Percentiles rank a stretch among this genome's conserved stretches.
Evolutionary conservation across 1,140 invertebrate species (phyloP).

Genomic region (Dufourea novaeangliae): DNA sequence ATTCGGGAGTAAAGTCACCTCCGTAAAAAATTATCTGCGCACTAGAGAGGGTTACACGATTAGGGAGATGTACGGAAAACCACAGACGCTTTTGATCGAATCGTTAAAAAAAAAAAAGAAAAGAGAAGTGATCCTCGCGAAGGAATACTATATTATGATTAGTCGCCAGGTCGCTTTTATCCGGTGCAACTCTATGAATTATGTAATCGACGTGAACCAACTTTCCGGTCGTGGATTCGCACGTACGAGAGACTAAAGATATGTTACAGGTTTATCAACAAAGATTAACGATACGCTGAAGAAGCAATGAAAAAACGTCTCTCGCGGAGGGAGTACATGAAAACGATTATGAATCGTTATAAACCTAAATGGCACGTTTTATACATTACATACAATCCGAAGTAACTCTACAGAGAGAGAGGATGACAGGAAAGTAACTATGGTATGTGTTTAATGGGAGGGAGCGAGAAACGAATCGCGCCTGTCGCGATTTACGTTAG

Average conservation of each 20-base stretch:
- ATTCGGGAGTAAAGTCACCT: constrained; percentile 4
- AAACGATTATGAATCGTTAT: constrained; percentile 48
- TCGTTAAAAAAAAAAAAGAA: neutral
- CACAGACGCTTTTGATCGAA: neutral
- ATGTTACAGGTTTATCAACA: constrained; percentile 23
- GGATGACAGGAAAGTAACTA: constrained; percentile 43
- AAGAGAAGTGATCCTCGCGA: neutral
- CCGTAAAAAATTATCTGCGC: neutral
- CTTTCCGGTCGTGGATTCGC: neutral
- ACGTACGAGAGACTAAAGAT: constrained; percentile 13
- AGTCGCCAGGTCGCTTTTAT: neutral
- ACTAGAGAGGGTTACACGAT: neutral
- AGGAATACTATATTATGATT: constrained; percentile 14
- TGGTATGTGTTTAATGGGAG: constrained; percentile 22
- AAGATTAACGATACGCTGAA: constrained; percentile 22
- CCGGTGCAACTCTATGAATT: constrained; percentile 6
- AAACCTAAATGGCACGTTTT: constrained; percentile 75
- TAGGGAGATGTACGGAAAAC: neutral
- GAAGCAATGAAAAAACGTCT: constrained; percentile 20
- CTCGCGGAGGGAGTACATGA: neutral
- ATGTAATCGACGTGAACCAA: constrained; percentile 10
- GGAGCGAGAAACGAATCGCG: constrained; percentile 42
- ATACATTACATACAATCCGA: constrained; percentile 61
- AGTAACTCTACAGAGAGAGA: constrained; percentile 34
- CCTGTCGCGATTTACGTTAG: constrained; percentile 24